phyloP scores from a whole-genome alignment of 2,888 invertebrate genomes.

The Clepsis dumicolana region DNA sequence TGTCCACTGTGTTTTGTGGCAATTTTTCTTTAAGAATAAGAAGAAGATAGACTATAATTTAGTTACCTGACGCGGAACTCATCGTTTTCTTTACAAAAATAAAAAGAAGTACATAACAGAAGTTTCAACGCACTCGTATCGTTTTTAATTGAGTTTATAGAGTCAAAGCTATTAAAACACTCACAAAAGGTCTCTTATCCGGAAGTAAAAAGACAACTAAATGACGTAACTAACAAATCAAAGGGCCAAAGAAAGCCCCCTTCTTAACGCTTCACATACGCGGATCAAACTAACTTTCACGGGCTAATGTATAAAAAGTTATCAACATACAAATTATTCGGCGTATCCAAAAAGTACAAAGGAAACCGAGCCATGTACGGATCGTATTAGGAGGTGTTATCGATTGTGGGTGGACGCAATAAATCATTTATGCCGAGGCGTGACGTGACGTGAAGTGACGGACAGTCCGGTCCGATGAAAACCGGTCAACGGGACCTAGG shows the following conservation, averaged over 20 bases:
- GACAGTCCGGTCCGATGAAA: constrained; percentile 51
- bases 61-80: neutral
- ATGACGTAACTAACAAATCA: constrained; percentile 19
- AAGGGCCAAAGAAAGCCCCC: constrained; percentile 34
- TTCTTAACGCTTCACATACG: constrained; percentile 48
- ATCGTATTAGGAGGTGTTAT: constrained; percentile 56
- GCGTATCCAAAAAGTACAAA: constrained; percentile 52
- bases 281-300: constrained; percentile 67
- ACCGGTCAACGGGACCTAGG: constrained; percentile 30
- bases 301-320: constrained; percentile 58
- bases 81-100: neutral
- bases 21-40: too few species aligned
- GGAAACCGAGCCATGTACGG: constrained; percentile 55
- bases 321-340: constrained; percentile 60
- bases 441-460: constrained; percentile 73
- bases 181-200: constrained; percentile 23
- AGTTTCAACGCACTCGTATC: neutral
- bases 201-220: constrained; percentile 20
- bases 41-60: too few species aligned
- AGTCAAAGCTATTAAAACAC: constrained; percentile 16
- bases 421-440: constrained; percentile 73
- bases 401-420: constrained; percentile 58
- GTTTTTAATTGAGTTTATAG: constrained; percentile 14
- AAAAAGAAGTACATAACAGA: too few species aligned
- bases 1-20: too few species aligned